A percentile compares a stretch with the other conserved stretches of the same genome.
phyloP scores from a whole-genome alignment of 2,797 vertebrate genomes.

The Taeniopygia guttata region DNA sequence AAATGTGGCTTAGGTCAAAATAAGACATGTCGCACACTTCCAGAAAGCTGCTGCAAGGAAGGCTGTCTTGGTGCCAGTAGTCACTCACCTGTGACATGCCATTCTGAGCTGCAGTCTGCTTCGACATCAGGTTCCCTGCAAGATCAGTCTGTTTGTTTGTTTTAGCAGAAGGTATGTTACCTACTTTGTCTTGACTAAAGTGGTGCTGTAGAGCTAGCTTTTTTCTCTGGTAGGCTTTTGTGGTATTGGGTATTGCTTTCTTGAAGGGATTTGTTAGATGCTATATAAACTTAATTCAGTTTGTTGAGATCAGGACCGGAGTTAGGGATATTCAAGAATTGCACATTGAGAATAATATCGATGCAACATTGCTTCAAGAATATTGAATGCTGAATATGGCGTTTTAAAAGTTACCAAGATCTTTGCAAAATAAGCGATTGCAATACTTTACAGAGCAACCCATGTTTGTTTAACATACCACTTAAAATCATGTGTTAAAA shows the following conservation, averaged over 20 bases:
- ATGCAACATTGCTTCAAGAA: not conserved
- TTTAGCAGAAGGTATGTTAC: not conserved
- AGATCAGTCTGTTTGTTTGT: not conserved
- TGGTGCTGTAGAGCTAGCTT: not conserved
- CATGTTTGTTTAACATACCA: not conserved
- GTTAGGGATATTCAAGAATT: not conserved
- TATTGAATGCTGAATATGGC: not conserved
- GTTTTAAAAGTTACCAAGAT: not conserved
- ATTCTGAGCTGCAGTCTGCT: not conserved
- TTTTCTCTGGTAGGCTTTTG: not conserved
- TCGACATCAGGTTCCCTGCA: not conserved
- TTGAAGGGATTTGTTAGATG: not conserved
- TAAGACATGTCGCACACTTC: not conserved
- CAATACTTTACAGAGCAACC: not conserved
- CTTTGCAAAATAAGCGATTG: not conserved
- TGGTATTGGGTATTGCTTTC: not conserved
- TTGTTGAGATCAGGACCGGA: not conserved
- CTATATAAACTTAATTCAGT: not conserved
- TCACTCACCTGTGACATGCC: not conserved
- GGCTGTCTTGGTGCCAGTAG: not conserved
- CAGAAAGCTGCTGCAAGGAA: not conserved
- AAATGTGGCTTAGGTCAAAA: not conserved
- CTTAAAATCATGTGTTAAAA: not conserved
- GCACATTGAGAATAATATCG: not conserved
- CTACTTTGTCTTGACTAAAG: not conserved